Evolutionary conservation across 2,888 invertebrate species (phyloP), one percentile per base, ranked within the genome.

Genomic region (Leptarthrus brevirostris): DNA sequence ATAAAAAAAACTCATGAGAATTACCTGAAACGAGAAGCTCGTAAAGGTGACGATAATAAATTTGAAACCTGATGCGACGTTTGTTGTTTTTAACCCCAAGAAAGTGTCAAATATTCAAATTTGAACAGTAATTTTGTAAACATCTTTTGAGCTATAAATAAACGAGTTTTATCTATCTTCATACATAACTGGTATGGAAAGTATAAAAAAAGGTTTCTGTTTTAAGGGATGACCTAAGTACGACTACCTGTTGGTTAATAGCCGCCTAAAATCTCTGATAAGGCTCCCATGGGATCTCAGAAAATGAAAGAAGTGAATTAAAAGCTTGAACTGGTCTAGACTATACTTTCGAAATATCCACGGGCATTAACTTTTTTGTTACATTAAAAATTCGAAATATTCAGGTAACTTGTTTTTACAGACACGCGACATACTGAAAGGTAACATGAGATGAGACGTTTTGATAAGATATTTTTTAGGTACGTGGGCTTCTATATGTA

Each of bases 51-150:
- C n/a, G 56, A 56, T 30, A 10, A 56, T 56, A 56, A 56, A 56
- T 56, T 56, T 30, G 16, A 56, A 56, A 56, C 16, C 30, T 56
- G 56, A 56, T 56, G 56, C 30, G 56, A 24, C 4, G 24, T 56
- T 54, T 54, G 24, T 56, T 16, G 56, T 56, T 56, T n/a, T 24
- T 16, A 24, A 56, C 56, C 56, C 56, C 56, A 30, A 14, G 26
- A 56, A 56, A 56, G 56, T 56, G 56, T 56, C 30, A 30, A 56
- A 56, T 56, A 56, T 56, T 56, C 56, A 56, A 56, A 56, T 56
- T 56, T 16, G 26, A 16, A 30, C 56, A 56, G 30, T 54, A 54
- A 24, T 56, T 30, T 30, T 30, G 30, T 30, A 30, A 30, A 30
- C 30, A 56, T 56, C 14, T 34, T n/a, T 14, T 30, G 8, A 16